Base-by-base conservation (phyloP, 2,113 vertebrate genomes). In the Carettochelys insculpta region DNA sequence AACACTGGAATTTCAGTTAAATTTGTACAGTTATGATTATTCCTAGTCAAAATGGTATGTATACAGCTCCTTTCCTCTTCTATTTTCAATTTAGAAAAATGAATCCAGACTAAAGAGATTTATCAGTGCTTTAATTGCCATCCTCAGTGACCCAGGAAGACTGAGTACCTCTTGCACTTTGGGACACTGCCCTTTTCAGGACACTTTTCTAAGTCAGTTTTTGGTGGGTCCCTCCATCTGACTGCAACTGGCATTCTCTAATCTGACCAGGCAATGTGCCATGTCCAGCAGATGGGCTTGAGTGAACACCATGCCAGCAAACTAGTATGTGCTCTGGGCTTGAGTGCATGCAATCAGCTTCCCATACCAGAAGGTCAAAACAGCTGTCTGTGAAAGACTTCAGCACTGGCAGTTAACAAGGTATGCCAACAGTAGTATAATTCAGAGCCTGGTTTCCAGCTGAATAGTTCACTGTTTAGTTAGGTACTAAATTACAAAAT, bases 231-330 rank as follows among this genome's bases (percentile, higher is more conserved):
- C 34, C 86, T 61, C 71, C n/a, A 3, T 68, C 77, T 43, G 41
- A 27, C 54, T 54, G 77, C 81, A 92, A 82, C 79, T 92, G 82
- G 3, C 80, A 82, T 89, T 84, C 88, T 97, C 95, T 94, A 87
- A 13, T 16, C 56, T 65, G 61, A 92, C 25, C 88, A 24, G 95
- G 97, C 92, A 91, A 81, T 88, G 53, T 75, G 96, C 92, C 93
- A 77, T 43, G 5, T 27, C 58, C 34, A 93, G 87, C 97, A 98
- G 97, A 97, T 96, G 97, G 97, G 61, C 83, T 90, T 93, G 95
- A 85, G 82, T 80, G 25, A 48, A 76, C 85, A 87, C n/a, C 83
- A 93, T 94, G 96, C 95, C 94, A 94, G 90, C 96, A 80, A 50
- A 79, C 76, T 31, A 11, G 56, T 71, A 51, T 22, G 85, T 65